A percentile compares a stretch with the other conserved stretches of the same genome.
These are phyloP conservation scores for Macrotis lagotis DNA, from an alignment of 2,113 vertebrate genomes.

Conservation along the genomic window DNA sequence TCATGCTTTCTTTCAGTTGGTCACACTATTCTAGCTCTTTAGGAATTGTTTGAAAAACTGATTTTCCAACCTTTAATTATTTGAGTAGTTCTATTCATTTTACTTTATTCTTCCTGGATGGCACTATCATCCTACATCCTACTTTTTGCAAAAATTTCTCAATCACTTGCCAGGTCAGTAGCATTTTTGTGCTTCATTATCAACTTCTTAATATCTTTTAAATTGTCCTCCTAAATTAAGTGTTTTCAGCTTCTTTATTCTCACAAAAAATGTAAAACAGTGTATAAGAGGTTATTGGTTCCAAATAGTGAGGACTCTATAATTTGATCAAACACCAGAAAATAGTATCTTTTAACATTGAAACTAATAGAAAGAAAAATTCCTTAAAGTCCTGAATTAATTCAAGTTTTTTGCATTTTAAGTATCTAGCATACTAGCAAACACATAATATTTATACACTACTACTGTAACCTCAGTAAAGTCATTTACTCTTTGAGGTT, in stretches of 20 bases:
- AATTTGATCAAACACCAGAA: background rate
- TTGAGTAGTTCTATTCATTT: slow-evolving; percentile 49
- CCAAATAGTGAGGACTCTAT: background rate
- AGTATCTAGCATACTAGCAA: background rate
- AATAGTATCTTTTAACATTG: background rate
- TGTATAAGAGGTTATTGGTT: background rate
- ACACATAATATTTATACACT: background rate
- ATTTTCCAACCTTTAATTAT: slow-evolving; percentile 69
- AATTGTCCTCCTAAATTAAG: slow-evolving; percentile 3
- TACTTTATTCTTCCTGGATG: slow-evolving; percentile 42
- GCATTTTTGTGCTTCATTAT: slow-evolving; percentile 19
- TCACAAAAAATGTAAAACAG: slow-evolving; percentile 16
- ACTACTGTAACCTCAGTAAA: background rate
- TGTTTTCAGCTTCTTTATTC: background rate
- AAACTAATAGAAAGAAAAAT: background rate
- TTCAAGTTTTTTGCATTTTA: background rate
- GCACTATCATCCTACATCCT: slow-evolving; percentile 52
- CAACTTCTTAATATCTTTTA: slow-evolving; percentile 34
- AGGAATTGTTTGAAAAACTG: slow-evolving; percentile 52
- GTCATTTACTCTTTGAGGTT: background rate
- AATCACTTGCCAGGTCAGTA: slow-evolving; percentile 2
- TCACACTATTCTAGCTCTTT: slow-evolving; percentile 47
- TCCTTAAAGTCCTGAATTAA: background rate
- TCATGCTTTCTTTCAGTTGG: slow-evolving; percentile 31
- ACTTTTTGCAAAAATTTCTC: slow-evolving; percentile 59